Evolutionary conservation across 2,113 vertebrate species (phyloP).

Genomic region (Mobula hypostoma): DNA sequence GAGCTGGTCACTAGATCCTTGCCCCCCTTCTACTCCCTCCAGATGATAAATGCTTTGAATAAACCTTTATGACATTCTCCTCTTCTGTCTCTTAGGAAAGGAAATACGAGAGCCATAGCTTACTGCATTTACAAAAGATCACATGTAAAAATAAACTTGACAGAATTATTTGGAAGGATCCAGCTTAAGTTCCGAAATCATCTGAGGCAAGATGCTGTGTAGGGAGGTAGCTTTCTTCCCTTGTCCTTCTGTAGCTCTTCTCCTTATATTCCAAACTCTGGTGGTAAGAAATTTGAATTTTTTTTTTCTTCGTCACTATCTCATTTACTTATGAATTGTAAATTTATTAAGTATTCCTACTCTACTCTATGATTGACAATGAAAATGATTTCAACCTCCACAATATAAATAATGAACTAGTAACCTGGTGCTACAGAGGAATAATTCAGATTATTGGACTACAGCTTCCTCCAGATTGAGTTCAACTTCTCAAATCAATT

Average conservation of each 20-base stretch:
- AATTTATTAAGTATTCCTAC: neutral
- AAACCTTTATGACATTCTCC: conserved; percentile 24
- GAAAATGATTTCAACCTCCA: neutral
- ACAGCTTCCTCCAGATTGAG: neutral
- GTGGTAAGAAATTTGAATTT: neutral
- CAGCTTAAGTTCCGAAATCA: neutral
- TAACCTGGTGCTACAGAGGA: neutral
- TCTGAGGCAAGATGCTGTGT: neutral
- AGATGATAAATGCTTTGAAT: conserved; percentile 9
- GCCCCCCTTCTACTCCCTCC: neutral
- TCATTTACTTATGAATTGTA: neutral
- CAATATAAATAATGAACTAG: neutral
- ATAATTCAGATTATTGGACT: neutral
- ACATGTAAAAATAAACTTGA: conserved; percentile 1
- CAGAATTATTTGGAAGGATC: neutral
- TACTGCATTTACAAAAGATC: neutral
- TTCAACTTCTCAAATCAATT: neutral
- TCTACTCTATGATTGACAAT: neutral
- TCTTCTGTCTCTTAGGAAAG: neutral
- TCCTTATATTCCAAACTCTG: neutral
- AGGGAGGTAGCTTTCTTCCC: neutral
- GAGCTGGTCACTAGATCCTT: neutral
- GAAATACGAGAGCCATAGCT: neutral
- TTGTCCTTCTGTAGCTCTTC: neutral
- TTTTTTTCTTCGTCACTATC: neutral